Evolutionary conservation across 2,797 vertebrate genomes (phyloP), one percentile per base, ranked within the genome.

Genomic region (Dryobates pubescens): DNA sequence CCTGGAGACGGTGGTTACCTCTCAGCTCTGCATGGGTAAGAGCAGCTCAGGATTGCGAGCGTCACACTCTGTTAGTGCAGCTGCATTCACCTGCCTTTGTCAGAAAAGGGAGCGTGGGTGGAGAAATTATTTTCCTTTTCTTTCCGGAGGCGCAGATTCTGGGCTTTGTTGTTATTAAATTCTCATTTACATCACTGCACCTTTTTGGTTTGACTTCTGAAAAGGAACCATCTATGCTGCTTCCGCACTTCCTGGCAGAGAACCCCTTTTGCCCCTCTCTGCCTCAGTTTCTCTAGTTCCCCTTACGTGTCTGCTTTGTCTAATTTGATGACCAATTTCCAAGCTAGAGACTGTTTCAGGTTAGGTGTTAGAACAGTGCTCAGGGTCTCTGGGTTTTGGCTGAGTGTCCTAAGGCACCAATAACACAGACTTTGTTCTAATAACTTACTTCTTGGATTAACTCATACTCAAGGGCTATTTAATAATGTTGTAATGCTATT

Each of bases 101-200:
- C 96, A 97, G 97, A 96, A 97, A 97, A 97, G 96, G 83, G 77
- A 95, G 96, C 94, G 97, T 98, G 96, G 97, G 97, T 15, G 96
- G 97, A 97, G 97, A 97, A 97, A 97, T 97, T 97, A 96, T 97
- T 97, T 97, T 95, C 92, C 92, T 95, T 97, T 97, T 97, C 96
- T 96, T 97, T 96, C 96, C 73, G 72, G 95, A 96, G 97, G 96
- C 97, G 93, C 93, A 93, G 96, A 95, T 97, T 96, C 96, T 90
- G 93, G 92, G 96, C 91, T 95, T 96, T 97, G 97, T 95, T 97
- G 96, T 96, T 97, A 97, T 97, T 96, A 94, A 95, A 83, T 92
- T 82, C 91, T 94, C 96, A 94, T 97, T 97, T 97, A 97, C 86
- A 94, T 83, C 3, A 32, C 89, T 94, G 79, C 82, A 94, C 95